Evolutionary conservation across 2,797 vertebrate species (phyloP), one percentile per base, ranked within the genome.

Genomic region (Sebastes aleutianus): DNA sequence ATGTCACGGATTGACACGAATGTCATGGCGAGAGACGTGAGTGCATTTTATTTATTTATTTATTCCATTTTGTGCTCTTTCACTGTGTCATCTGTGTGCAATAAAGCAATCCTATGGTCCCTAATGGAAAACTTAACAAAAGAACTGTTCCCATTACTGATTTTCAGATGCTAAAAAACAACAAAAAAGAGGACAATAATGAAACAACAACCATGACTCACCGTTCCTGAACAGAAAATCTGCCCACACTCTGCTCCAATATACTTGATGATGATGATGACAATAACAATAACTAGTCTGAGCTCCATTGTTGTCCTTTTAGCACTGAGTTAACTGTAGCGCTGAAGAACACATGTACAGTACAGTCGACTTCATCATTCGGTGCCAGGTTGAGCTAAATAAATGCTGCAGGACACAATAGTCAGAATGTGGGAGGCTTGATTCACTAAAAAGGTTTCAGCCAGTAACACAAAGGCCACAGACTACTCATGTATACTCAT

Each of bases 371-470:
- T 53, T 68, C 54, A 39, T 84, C 22, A 61, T 31, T 11, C 64
- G 24, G 36, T 22, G 32, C 5, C 8, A 32, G 5, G 26, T 22
- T 53, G 12, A 29, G 8, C 8, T 74, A 12, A 85, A 72, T 39
- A 67, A 76, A 66, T 63, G 4, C 70, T 27, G 32, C 66, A 75
- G 24, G 22, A 79, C 71, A 72, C 64, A 62, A 8, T 3, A 54
- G 53, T 64, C n/a, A 57, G 14, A 63, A 59, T 34, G 85, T 86
- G 82, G 85, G 80, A 83, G 77, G 83, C 43, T 39, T 77, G 26
- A 85, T 80, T 87, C 62, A 74, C 27, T 34, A 5, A 22, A 74
- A 69, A 76, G 62, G 20, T 53, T 11, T 9, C 12, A 82, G 58
- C 39, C 22, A 8, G 64, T 5, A 62, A 70, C 24, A 39, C 16